Base-by-base conservation (phyloP, 2,797 vertebrate genomes). In the Calcarius lapponicus region DNA sequence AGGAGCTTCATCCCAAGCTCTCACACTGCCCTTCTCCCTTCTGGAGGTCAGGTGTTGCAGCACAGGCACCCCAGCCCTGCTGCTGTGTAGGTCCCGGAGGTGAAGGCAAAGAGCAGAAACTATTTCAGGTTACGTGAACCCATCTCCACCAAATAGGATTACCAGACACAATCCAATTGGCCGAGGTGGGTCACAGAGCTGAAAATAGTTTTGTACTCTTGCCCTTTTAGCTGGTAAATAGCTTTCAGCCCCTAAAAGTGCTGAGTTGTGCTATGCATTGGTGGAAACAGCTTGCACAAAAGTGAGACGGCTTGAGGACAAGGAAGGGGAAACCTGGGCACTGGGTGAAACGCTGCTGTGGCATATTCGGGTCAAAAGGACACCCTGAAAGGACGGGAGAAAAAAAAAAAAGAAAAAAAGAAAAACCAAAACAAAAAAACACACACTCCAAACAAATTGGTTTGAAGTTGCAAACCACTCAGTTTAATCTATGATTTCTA, bases 81-180 rank as follows among this genome's bases (percentile, higher is more conserved):
- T 3, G 3, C 62, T 45, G 8, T 10, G 9, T 17, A 42, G 45
- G 34, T 58, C 78, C 2, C 1, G 0, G 61, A 90, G 53, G 69
- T 48, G 73, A 89, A 78, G 70, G 65, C 81, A 94, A 92, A 90
- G 73, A 94, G 54, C 69, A 91, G 80, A 85, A 91, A 92, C 81
- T 95, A 88, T 91, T 96, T 95, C 82, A 94, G 95, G 88, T 93
- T 94, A 91, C 6, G 0, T 76, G 91, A 97, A 62, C 70, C 91
- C 58, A 76, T 75, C 88, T 92, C 67, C 73, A 81, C 42, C 88
- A 95, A 97, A 97, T 92, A 96, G 96, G 97, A 97, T 97, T 97
- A 90, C 26, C 64, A 53, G 48, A 38, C 82, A 76, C 94, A 96
- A 97, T 97, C 97, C 95, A 93, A 95, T 96, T 66, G 95, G 95